Evolutionary conservation across 2,113 vertebrate genomes (phyloP), one percentile per base, ranked within the genome.

Genomic region (Cinclus cinclus): DNA sequence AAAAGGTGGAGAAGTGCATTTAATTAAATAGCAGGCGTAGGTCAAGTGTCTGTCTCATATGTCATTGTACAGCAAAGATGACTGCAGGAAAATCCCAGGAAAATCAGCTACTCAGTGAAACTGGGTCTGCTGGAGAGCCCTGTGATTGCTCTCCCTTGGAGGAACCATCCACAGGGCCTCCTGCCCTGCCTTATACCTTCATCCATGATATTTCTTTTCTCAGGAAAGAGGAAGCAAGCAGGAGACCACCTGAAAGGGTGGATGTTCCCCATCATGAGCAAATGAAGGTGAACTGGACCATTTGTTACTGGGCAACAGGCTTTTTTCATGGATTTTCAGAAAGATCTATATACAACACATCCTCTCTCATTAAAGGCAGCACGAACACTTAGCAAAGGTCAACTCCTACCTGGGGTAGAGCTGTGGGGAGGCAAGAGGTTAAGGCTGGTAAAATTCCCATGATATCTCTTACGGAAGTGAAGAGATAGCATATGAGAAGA

Each of bases 21-120:
- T 96, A 96, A 95, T 95, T 95, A 95, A 96, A 96, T 58, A 92
- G 81, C 92, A 95, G 94, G 94, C 83, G 33, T 96, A 98, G 97
- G 97, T 97, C 97, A 98, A 97, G 93, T 94, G 95, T 95, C 97
- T 97, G 96, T 95, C 97, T 97, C 96, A 82, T 96, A 97, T 96
- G 97, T 97, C 97, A 98, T 95, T 97, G 92, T 96, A 93, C 87
- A 95, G 96, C 93, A 96, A 87, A 87, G 95, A 97, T 49, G 65
- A 94, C 87, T 90, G 92, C 95, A 92, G 94, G 95, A 97, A 95
- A 96, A 95, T 69, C 97, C 88, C 92, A 94, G 95, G 94, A 75
- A 96, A 97, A 89, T 44, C 95, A 94, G 94, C 84, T 94, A 6
- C 49, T 73, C 87, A 44, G 91, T 91, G 90, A 93, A 96, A 52